Conservation (phyloP, 2,113 vertebrate genomes). For the Tamias sibiricus region DNA sequence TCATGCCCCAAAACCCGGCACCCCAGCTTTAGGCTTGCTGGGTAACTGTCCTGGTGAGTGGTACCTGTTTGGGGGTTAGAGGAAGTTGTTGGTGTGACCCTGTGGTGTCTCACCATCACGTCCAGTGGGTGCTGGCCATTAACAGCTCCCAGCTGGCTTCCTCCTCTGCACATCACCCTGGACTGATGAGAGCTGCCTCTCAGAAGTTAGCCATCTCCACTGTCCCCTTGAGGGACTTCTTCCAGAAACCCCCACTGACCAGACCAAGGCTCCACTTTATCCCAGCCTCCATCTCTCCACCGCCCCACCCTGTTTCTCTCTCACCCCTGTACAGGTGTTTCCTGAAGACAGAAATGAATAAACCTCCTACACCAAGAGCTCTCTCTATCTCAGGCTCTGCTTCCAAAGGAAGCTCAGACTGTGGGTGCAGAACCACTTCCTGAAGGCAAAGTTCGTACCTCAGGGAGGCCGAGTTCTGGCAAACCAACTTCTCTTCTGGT, state of each 20-base stretch:
- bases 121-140: background rate
- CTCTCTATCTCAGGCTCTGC: background rate
- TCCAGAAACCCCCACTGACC: background rate
- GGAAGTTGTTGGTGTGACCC: background rate
- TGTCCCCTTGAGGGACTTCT: background rate
- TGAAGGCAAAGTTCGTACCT: background rate
- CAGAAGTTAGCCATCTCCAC: background rate
- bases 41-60: background rate
- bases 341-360: background rate
- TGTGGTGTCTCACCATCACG: background rate
- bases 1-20: background rate
- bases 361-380: background rate
- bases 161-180: background rate
- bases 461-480: background rate
- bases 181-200: background rate
- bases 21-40: background rate
- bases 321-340: background rate
- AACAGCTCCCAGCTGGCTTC: background rate
- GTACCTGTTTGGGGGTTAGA: background rate
- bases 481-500: background rate
- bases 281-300: background rate
- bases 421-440: background rate
- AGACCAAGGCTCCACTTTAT: background rate
- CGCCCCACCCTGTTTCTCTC: background rate
- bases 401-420: background rate